These are phyloP conservation scores for Tetragonisca angustula DNA, from an alignment of 2,888 invertebrate species.

Conservation along the genomic window DNA sequence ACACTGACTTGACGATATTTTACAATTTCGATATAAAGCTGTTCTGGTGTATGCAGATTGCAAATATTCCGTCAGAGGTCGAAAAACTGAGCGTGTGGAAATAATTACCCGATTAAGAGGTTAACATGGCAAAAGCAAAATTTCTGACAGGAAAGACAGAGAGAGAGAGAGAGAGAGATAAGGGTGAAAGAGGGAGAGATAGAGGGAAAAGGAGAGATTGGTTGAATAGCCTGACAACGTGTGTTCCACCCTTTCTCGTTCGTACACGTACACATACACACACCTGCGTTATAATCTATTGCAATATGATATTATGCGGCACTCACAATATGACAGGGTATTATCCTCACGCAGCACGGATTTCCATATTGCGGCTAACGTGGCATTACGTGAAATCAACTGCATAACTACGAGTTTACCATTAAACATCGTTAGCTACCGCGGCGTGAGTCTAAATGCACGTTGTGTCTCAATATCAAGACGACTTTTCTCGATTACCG, in stretches of 20 bases:
- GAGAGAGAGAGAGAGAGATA: slow-evolving; percentile 4
- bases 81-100: no score
- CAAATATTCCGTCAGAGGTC: no score
- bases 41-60: no score
- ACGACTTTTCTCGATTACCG: slow-evolving; percentile 31
- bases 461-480: slow-evolving; percentile 63
- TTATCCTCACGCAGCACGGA: slow-evolving; percentile 83
- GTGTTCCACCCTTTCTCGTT: slow-evolving; percentile 65
- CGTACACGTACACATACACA: neutral
- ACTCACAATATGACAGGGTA: slow-evolving; percentile 82
- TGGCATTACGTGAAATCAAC: slow-evolving; percentile 82
- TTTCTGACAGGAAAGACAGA: neutral
- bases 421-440: slow-evolving; percentile 72
- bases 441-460: slow-evolving; percentile 59
- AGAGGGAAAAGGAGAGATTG: no score
- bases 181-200: slow-evolving; percentile 16
- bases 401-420: slow-evolving; percentile 79
- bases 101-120: no score
- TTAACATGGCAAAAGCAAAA: slow-evolving; percentile 21
- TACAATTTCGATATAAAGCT: no score
- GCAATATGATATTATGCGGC: slow-evolving; percentile 83
- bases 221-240: slow-evolving; percentile 53
- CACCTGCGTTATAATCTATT: slow-evolving; percentile 76
- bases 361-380: slow-evolving; percentile 82
- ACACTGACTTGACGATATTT: no score